These are phyloP conservation scores for Palloptera scutellata DNA, from an alignment of 2,888 invertebrate genomes.

Conservation along the genomic window DNA sequence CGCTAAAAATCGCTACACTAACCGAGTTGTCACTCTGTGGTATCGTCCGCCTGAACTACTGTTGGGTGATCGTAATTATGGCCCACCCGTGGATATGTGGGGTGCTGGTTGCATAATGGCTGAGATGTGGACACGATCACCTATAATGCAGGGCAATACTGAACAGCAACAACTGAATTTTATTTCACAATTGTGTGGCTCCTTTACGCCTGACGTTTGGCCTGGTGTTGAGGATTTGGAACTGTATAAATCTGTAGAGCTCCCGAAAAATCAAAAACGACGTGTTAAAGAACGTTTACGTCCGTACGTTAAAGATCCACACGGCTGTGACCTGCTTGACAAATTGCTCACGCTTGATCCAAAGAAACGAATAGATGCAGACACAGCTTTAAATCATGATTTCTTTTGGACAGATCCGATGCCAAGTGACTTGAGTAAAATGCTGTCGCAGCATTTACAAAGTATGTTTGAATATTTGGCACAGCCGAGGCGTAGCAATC, in stretches of 20 bases:
- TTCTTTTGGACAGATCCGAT: conserved; percentile 99
- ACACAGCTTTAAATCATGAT: conserved; percentile 94
- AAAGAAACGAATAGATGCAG: conserved; percentile 84
- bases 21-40: conserved; percentile 97
- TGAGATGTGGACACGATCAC: conserved; percentile 98
- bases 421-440: conserved; percentile 89
- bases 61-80: conserved; percentile 89
- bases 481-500: conserved; percentile 75
- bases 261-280: conserved; percentile 86
- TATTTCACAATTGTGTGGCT: conserved; percentile 95
- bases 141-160: conserved; percentile 95
- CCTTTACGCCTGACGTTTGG: conserved; percentile 92
- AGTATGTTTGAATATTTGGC: conserved; percentile 96
- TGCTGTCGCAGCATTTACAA: conserved; percentile 88
- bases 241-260: conserved; percentile 85
- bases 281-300: conserved; percentile 85
- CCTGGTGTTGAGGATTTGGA: conserved; percentile 91
- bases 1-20: conserved; percentile 91
- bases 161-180: conserved; percentile 95
- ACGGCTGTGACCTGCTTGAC: conserved; percentile 92
- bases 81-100: conserved; percentile 96
- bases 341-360: conserved; percentile 92
- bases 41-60: conserved; percentile 75
- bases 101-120: conserved; percentile 99
- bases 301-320: conserved; percentile 89